Conservation (phyloP, 2,888 invertebrate species). For the Coleophora deauratella region DNA sequence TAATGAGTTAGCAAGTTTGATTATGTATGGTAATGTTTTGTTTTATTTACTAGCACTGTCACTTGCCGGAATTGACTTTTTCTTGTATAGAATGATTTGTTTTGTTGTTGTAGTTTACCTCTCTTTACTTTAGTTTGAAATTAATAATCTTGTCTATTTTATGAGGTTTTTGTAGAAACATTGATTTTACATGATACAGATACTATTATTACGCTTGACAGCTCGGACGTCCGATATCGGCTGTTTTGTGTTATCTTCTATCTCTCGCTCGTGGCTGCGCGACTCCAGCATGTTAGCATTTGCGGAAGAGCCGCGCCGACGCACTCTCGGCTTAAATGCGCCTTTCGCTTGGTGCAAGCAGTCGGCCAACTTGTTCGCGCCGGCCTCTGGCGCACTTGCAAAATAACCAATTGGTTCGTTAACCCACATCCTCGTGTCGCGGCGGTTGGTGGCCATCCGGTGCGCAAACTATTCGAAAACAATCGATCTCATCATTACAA, state of each 20-base stretch:
- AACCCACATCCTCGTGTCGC: slow-evolving; percentile 44
- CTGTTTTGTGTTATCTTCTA: slow-evolving; percentile 54
- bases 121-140: too few relatives aligned
- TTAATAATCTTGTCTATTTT: too few relatives aligned
- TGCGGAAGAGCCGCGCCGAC: slow-evolving; percentile 57
- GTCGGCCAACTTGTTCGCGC: slow-evolving; percentile 39
- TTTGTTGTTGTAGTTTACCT: too few relatives aligned
- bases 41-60: too few relatives aligned
- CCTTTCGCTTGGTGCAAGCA: slow-evolving; percentile 60
- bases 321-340: slow-evolving; percentile 59
- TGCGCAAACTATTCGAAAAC: slow-evolving; percentile 41
- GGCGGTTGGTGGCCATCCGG: slow-evolving; percentile 32
- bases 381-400: slow-evolving; percentile 42
- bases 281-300: slow-evolving; percentile 55
- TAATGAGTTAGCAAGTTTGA: slow-evolving; percentile 23
- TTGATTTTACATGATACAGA: too few relatives aligned
- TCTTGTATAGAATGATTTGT: too few relatives aligned
- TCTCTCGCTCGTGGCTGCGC: slow-evolving; percentile 40
- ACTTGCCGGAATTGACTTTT: too few relatives aligned
- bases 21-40: neutral
- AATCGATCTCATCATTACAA: slow-evolving; percentile 12
- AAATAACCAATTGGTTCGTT: slow-evolving; percentile 58
- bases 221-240: neutral
- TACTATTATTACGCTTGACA: neutral
- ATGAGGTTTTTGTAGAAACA: neutral